phyloP scores from a whole-genome alignment of 2,113 vertebrate species.

The Arvicanthis niloticus region DNA sequence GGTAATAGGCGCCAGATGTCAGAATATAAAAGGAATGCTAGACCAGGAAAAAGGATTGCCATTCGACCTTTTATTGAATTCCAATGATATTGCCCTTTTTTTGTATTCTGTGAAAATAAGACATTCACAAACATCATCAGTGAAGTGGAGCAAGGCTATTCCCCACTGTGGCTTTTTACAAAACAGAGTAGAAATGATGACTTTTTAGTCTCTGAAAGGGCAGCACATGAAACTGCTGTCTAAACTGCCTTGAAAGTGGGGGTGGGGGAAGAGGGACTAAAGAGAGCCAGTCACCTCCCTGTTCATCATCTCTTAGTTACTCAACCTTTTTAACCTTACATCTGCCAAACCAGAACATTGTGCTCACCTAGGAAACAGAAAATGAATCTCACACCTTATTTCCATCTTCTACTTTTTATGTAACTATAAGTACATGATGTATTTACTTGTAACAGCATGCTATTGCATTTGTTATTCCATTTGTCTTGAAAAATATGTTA shows the following conservation, averaged over 20 bases:
- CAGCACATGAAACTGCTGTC: conserved; percentile 77
- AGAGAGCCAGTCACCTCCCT: conserved; percentile 40
- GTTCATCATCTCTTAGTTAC: background rate
- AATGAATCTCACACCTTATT: background rate
- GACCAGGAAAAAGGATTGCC: conserved; percentile 72
- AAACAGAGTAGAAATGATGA: conserved; percentile 69
- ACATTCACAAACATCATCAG: conserved; percentile 81
- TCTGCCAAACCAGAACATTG: background rate
- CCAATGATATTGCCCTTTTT: conserved; percentile 80
- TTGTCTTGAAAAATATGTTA: conserved; percentile 76
- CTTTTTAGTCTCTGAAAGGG: conserved; percentile 72
- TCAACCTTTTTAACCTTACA: background rate
- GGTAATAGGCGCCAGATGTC: conserved; percentile 87
- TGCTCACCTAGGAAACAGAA: conserved; percentile 43
- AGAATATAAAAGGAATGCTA: conserved; percentile 80
- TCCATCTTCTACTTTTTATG: background rate
- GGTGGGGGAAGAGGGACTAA: background rate
- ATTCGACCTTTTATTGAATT: conserved; percentile 86
- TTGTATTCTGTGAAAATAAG: conserved; percentile 82
- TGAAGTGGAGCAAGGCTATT: conserved; percentile 69
- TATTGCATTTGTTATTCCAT: conserved; percentile 70
- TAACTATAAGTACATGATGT: background rate
- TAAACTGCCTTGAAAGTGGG: background rate
- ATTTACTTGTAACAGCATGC: conserved; percentile 64
- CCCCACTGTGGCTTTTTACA: conserved; percentile 75